Evolutionary conservation across 1,140 invertebrate genomes (phyloP), one percentile per base, ranked within the genome.

Genomic region (Dendrolimus punctatus): DNA sequence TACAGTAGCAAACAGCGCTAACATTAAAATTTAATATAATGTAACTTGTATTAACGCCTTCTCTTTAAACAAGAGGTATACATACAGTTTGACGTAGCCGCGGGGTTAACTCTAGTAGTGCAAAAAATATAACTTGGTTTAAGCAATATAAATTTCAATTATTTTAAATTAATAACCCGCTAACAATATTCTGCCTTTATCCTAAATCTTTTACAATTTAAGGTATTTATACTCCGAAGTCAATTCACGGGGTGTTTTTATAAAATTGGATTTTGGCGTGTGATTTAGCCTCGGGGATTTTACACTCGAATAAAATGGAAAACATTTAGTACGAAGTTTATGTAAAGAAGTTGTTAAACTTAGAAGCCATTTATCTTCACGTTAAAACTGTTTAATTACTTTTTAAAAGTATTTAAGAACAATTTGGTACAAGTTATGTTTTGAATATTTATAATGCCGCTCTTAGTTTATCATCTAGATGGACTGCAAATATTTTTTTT

Each of bases 81-180:
- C 23, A 3, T 23, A 23, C 23, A 23, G 1, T 23, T 23, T 23
- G 23, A 23, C 23, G 23, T 3, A 23, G 23, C 23, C 23, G 3
- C 23, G 23, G 23, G 23, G 23, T 23, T 2, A 3, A 23, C 23
- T 23, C 23, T 23, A 23, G 23, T 23, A 23, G 23, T 23, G 23
- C 3, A 23, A 2, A 23, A 23, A 23, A 23, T 23, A 23, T 23
- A 2, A 23, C 23, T 23, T 23, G 23, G 23, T 23, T 23, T 23
- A 23, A 23, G 23, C 23, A 23, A 23, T 23, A 23, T 23, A 23
- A 23, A 23, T 23, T 23, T 23, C 23, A 76, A 80, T 83, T 81
- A 79, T 72, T 80, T 69, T 76, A 80, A 81, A 79, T 83, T 83
- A 85, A 83, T 85, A 85, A 81, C 80, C 80, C 76, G 67, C 71